Conservation (phyloP, 1,140 invertebrate genomes). For the Rhopalosiphum maidis region DNA sequence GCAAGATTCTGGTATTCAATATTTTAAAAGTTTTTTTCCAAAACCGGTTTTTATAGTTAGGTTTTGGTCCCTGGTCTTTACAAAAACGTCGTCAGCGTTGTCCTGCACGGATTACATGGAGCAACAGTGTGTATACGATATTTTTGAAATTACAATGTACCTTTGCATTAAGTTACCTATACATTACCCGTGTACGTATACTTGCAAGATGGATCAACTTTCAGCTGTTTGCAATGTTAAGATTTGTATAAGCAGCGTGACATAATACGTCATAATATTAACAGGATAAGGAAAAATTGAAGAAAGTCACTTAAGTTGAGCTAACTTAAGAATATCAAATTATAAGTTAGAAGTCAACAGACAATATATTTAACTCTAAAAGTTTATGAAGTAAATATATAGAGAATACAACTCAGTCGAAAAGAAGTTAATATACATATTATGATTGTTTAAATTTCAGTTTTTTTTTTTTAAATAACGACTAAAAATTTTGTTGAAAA, state of each 20-base stretch:
- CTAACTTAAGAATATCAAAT: not conserved
- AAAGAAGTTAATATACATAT: not conserved
- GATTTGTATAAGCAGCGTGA: not conserved
- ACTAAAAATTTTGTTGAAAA: too few relatives aligned
- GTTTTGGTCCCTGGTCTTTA: not conserved
- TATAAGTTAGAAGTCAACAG: not conserved
- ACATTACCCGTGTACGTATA: too few relatives aligned
- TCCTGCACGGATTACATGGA: not conserved
- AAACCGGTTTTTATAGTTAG: not conserved
- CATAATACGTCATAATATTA: not conserved
- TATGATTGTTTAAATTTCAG: not conserved
- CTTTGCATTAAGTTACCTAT: too few relatives aligned
- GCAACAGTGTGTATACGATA: not conserved
- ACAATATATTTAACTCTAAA: not conserved
- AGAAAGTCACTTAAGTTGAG: not conserved
- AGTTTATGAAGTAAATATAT: not conserved
- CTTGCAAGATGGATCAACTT: not conserved
- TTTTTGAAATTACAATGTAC: not conserved
- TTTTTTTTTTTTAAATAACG: too few relatives aligned
- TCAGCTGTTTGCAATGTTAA: not conserved
- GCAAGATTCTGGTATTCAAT: too few relatives aligned
- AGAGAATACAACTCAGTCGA: not conserved
- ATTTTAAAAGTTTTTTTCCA: not conserved
- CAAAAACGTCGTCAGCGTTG: not conserved
- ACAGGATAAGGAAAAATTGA: not conserved